Conservation (phyloP, 1,140 invertebrate genomes). For the Panagrolaimus sp. region DNA sequence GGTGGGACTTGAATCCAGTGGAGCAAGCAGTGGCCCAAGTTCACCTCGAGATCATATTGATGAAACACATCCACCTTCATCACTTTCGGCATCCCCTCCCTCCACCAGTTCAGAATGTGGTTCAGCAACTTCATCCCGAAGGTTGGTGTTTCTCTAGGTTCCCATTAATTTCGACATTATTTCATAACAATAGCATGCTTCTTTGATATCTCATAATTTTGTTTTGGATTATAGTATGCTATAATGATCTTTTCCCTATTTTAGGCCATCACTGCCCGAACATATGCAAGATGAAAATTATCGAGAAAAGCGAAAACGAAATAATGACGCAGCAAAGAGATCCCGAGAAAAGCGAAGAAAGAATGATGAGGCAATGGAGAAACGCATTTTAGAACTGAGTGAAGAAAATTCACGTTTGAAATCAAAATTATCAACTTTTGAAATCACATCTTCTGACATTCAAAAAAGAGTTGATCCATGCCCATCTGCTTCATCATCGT, state of each 20-base stretch:
- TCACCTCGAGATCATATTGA: not conserved
- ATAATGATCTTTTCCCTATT: not conserved
- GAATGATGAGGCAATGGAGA: conserved; percentile 54
- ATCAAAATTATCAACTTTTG: not conserved
- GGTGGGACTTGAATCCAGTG: conserved; percentile 5
- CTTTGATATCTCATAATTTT: too few relatives aligned
- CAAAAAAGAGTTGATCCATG: not conserved
- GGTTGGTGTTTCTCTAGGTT: not conserved
- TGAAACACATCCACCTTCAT: not conserved
- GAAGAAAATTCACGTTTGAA: conserved; percentile 24
- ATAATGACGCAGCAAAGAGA: conserved; percentile 60
- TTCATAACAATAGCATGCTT: too few relatives aligned
- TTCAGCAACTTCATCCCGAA: not conserved
- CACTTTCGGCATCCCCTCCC: not conserved
- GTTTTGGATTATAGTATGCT: too few relatives aligned
- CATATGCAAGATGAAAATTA: conserved; percentile 58
- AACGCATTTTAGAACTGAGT: conserved; percentile 18
- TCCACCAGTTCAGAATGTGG: not conserved
- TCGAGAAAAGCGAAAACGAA: conserved; percentile 59
- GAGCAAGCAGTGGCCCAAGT: not conserved
- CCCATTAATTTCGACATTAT: too few relatives aligned
- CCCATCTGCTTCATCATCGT: not conserved
- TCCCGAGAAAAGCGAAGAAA: conserved; percentile 59
- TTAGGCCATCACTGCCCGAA: not conserved
- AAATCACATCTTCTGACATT: not conserved